Evolutionary conservation across 2,888 invertebrate species (phyloP), one percentile per base, ranked within the genome.

Genomic region (Acholoe squamosa): DNA sequence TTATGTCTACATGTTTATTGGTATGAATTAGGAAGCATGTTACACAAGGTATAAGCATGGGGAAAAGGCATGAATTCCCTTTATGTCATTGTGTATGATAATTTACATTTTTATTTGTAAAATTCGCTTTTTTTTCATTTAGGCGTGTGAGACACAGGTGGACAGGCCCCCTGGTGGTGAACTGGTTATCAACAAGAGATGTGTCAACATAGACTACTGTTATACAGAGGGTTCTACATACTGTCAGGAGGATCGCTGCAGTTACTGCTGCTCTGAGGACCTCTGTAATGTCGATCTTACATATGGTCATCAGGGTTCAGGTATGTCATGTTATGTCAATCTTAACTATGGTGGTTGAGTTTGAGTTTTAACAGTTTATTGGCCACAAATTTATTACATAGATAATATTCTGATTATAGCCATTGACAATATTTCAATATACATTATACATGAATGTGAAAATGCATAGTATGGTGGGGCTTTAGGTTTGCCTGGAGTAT

Each of bases 191-290:
- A 86, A 56, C 86, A 86, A 86, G 28, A 22, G 86, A 14, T 86
- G 86, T 28, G 86, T 86, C 31, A 86, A 86, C 31, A 86, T 86
- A 25, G 86, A 86, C 56, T 86, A 54, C 86, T 86, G 86, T 31
- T 86, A 86, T 28, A 16, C 54, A 5, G 86, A 86, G 33, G 86
- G 86, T 54, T 86, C 86, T 31, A 56, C 56, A 7, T 86, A 54
- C 54, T 86, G 86, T 54, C 52, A 86, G 31, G 28, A 86, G 56
- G 86, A 28, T 10, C 25, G 25, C 28, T 86, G 86, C 54, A 86
- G 86, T 86, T 86, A 86, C 56, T 86, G 86, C 86, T 86, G 86
- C 56, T 86, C 86, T 5, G 19, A 56, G 25, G 28, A 86, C 31
- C 86, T 52, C 31, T 86, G 86, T 31, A 86, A 86, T 28, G 14